Percentiles rank a stretch among this genome's conserved stretches.
Conservation (phyloP, 2,888 invertebrate species). For the Chaetoderma sp. region DNA sequence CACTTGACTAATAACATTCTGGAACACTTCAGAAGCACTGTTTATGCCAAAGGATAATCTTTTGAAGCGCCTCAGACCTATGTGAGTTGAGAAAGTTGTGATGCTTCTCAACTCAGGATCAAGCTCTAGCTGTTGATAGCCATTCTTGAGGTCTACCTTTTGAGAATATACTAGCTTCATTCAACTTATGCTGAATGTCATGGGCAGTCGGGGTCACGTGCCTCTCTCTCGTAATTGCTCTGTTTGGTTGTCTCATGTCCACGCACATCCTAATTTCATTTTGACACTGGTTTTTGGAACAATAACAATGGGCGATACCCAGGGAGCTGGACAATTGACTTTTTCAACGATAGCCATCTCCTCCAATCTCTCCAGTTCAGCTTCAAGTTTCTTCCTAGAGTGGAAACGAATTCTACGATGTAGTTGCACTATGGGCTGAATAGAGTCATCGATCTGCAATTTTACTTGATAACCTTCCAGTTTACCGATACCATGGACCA, state of each 20-base stretch:
- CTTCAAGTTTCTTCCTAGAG: background rate
- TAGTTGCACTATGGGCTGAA: slow-evolving; percentile 27
- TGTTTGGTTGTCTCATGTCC: slow-evolving; percentile 45
- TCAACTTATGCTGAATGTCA: slow-evolving; percentile 40
- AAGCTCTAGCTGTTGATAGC: slow-evolving; percentile 44
- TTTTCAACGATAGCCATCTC: background rate
- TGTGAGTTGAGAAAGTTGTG: slow-evolving; percentile 44
- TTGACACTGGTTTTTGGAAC: slow-evolving; percentile 32
- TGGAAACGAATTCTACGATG: slow-evolving; percentile 22
- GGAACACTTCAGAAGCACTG: slow-evolving; percentile 70
- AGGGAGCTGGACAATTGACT: background rate
- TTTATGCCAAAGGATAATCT: slow-evolving; percentile 40
- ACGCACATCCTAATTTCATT: slow-evolving; percentile 40
- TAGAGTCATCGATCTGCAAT: slow-evolving; percentile 26
- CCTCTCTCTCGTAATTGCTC: slow-evolving; percentile 38
- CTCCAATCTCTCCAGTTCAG: background rate
- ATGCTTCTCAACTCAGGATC: slow-evolving; percentile 43
- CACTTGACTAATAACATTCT: slow-evolving; percentile 65
- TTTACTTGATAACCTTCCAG: slow-evolving; percentile 24
- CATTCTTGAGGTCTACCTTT: slow-evolving; percentile 39
- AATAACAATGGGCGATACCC: slow-evolving; percentile 4
- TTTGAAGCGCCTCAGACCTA: slow-evolving; percentile 40
- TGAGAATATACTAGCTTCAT: slow-evolving; percentile 39
- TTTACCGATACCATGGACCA: slow-evolving; percentile 21
- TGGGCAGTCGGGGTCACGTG: slow-evolving; percentile 40